Percentiles rank a stretch among this genome's conserved stretches.
Evolutionary conservation across 2,113 vertebrate species (phyloP).

Genomic region (Saccopteryx bilineata): DNA sequence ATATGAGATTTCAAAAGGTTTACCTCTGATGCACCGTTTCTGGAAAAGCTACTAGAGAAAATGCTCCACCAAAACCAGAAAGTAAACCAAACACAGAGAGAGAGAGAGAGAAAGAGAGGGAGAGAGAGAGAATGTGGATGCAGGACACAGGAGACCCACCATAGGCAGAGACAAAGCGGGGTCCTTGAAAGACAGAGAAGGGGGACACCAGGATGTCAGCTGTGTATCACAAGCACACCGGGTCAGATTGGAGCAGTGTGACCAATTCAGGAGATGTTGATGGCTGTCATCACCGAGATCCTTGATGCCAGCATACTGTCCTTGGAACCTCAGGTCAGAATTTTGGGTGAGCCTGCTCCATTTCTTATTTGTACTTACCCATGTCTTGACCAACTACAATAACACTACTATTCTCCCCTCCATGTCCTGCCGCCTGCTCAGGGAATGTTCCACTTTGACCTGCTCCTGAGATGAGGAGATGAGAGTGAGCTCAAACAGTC

Average conservation of each 20-base stretch:
- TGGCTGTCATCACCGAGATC: neutral
- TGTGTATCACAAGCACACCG: neutral
- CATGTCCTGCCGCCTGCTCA: neutral
- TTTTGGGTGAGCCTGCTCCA: neutral
- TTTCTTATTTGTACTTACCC: neutral
- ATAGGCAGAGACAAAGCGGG: neutral
- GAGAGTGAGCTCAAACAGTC: neutral
- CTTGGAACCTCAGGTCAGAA: neutral
- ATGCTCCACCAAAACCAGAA: neutral
- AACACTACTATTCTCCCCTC: neutral
- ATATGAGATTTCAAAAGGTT: neutral
- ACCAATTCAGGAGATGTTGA: neutral
- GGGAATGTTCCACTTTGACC: neutral
- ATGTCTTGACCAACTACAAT: neutral
- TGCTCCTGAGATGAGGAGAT: neutral
- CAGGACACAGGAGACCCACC: neutral
- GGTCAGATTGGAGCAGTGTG: neutral
- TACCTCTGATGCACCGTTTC: neutral
- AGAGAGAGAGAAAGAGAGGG: too few relatives aligned
- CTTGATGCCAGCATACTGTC: neutral
- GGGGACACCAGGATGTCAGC: neutral
- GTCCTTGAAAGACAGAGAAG: neutral
- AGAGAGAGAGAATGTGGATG: neutral
- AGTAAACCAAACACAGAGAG: neutral
- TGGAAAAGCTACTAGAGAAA: constrained; percentile 7